Evolutionary conservation across 1,140 invertebrate species (phyloP).

Genomic region (Zaprionus lachaisei): DNA sequence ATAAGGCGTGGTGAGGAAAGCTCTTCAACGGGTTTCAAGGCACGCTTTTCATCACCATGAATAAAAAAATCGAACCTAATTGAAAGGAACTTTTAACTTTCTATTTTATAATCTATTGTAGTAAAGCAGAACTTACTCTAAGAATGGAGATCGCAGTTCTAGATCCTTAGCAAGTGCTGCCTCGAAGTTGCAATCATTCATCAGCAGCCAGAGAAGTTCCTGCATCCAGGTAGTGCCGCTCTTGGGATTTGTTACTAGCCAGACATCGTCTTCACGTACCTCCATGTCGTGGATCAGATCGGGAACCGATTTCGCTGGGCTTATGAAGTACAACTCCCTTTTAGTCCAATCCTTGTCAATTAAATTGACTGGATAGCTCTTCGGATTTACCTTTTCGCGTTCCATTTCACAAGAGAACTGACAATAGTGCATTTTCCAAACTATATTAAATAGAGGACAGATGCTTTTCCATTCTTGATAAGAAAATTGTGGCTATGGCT

Average conservation of each 20-base stretch:
- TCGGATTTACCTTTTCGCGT: constrained; percentile 34
- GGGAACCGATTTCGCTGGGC: constrained; percentile 47
- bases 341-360: constrained; percentile 58
- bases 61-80: constrained; percentile 25
- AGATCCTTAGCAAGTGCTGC: constrained; percentile 84
- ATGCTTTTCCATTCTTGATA: too few species aligned
- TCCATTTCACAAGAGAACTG: too few species aligned
- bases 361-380: constrained; percentile 54
- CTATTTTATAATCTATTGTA: not conserved
- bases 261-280: constrained; percentile 85
- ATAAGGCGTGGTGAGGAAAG: constrained; percentile 86
- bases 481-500: too few species aligned
- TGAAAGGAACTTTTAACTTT: too few species aligned
- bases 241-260: constrained; percentile 85
- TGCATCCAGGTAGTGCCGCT: constrained; percentile 89
- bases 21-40: constrained; percentile 65
- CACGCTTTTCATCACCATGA: not conserved
- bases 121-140: constrained; percentile 43
- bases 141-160: constrained; percentile 86
- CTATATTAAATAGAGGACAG: too few species aligned
- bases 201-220: constrained; percentile 88
- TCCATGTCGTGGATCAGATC: constrained; percentile 85
- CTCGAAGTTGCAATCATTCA: constrained; percentile 86
- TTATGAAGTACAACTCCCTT: constrained; percentile 7
- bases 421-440: too few species aligned